Base-by-base conservation (phyloP, 2,797 vertebrate genomes). In the Oryzias dopingdopingensis region DNA sequence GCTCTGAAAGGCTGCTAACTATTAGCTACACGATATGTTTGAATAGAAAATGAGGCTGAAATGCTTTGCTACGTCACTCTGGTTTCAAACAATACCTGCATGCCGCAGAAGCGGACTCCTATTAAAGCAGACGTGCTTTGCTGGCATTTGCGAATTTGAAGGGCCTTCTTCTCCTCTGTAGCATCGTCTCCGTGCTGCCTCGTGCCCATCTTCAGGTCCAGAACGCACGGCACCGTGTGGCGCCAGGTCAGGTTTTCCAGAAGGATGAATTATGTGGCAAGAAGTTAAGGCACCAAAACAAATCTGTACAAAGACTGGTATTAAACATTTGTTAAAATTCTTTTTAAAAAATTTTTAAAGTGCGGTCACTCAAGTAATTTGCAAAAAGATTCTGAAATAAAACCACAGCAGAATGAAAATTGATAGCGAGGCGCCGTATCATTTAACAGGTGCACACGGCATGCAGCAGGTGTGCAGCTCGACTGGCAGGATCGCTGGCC, bases 121-220 rank as follows among this genome's bases (percentile, higher is more conserved):
- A 98, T 94, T 22, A 93, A 89, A 0, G 95, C 92, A 0, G 95
- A 95, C 0, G 96, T 98, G 78, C 96, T 98, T 79, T 95, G 94
- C 87, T 98, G 95, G 71, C 96, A 98, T 76, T 96, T 96, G 75
- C 94, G 93, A 32, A 96, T 98, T 81, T 98, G 96, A 56, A 94
- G 85, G 0, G 95, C 94, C 53, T 96, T 96, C 79, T 97, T 97
- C 84, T 97, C 95, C 63, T 98, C 96, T 0, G 95, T 90, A 0
- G 93, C 94, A 2, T 97, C 95, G 0, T 98, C 96, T 0, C 95
- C 96, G 0, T 98, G 94, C 83, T 97, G 96, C 10, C 94, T 92
- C 0, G 95, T 97, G 16, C 96, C 96, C 96, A 98, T 98, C 81
- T 98, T 98, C 42, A 98, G 91, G 91, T 98, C 96, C 73, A 98